These are phyloP conservation scores for Alethe diademata DNA, from an alignment of 2,113 vertebrate genomes.

Conservation along the genomic window DNA sequence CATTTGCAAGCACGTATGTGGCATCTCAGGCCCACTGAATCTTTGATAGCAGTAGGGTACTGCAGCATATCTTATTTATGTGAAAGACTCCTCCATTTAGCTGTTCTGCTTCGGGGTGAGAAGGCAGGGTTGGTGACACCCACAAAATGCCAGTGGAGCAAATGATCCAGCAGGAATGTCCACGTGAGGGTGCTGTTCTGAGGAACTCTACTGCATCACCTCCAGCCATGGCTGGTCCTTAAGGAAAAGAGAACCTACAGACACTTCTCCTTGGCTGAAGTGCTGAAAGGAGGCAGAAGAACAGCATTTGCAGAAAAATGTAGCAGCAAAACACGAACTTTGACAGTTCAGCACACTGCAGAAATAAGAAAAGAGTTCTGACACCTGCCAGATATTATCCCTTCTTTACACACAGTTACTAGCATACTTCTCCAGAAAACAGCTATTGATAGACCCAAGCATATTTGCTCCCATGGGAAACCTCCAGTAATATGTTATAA, in stretches of 20 bases:
- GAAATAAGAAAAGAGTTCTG: not conserved
- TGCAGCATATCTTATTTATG: not conserved
- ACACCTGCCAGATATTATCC: not conserved
- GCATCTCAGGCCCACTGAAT: not conserved
- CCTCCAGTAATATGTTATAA: not conserved
- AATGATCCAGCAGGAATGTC: not conserved
- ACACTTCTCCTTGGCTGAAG: not conserved
- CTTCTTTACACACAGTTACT: not conserved
- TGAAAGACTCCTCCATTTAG: not conserved
- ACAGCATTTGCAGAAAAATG: not conserved
- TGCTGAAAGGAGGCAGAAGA: not conserved
- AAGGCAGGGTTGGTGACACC: not conserved
- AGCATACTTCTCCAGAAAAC: not conserved
- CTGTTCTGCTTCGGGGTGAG: not conserved
- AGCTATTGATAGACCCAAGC: not conserved
- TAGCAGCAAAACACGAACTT: not conserved
- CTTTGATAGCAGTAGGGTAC: not conserved
- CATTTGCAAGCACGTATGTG: not conserved
- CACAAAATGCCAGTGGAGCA: not conserved
- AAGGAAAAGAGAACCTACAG: not conserved
- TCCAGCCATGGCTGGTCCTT: not conserved
- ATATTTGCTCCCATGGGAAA: not conserved
- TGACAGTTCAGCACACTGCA: not conserved
- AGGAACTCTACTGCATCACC: not conserved
- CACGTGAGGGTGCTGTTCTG: constrained; percentile 24